Base-by-base conservation (phyloP, 2,888 invertebrate species). In the Cantharis flavilabris region DNA sequence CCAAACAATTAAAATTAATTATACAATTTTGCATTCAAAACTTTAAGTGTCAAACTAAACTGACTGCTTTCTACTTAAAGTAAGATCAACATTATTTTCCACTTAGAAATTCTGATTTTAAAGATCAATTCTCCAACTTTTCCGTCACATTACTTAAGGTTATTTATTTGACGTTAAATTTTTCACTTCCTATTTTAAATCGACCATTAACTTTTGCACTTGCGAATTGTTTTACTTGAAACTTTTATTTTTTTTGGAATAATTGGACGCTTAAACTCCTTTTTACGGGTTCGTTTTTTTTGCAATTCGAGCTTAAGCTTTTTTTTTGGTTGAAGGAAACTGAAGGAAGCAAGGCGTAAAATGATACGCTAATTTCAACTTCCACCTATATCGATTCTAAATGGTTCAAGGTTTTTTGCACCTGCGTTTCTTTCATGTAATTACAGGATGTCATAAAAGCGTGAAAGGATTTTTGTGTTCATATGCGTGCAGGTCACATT, bases 41-140 rank as follows among this genome's bases (percentile, higher is more conserved):
- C 62, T 72, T 77, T 75, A 49, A 77, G 75, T 77, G 77, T 77
- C 77, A 77, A 77, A 77, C 73, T 73, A 73, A 76, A 76, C 75
- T 67, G 77, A 72, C 63, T 75, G 74, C 62, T 77, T 69, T 30
- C 30, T 64, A 74, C 67, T 65, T 67, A 74, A 77, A 74, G 69
- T 74, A 79, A 81, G 81, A 82, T 81, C 80, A 83, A 83, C 83
- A 83, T 80, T 82, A 82, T 81, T 82, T 83, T 81, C 83, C 81
- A 83, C 83, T 83, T 83, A 82, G 79, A 77, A 78, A 81, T 81
- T 81, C 80, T 75, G 74, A 80, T 80, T 73, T 75, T 76, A 76
- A 78, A 79, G 76, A 80, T 81, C 81, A 78, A 78, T 80, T 80
- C 80, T 80, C 80, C 74, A 80, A 82, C 80, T 81, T 81, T 80